phyloP scores from a whole-genome alignment of 2,797 vertebrate species.

The Chiroxiphia lanceolata region DNA sequence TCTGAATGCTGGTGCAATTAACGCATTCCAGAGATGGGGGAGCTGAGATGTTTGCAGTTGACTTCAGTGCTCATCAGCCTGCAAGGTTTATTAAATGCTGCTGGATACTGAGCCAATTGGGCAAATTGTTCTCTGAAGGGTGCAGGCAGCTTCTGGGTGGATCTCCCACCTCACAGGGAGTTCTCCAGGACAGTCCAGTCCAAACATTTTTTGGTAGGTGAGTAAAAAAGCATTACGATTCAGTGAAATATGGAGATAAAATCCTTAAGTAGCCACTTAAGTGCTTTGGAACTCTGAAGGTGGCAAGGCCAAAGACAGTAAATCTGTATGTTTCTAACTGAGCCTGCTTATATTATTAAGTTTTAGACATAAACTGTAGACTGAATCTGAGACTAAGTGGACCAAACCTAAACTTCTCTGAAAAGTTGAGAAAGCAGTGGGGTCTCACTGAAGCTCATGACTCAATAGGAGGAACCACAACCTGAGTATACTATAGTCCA shows the following conservation, averaged over 20 bases:
- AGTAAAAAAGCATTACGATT: background rate
- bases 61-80: background rate
- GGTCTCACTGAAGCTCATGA: background rate
- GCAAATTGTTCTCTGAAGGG: rapidly evolving
- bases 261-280: background rate
- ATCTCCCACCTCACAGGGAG: too few species aligned
- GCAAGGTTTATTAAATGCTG: background rate
- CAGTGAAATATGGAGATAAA: background rate
- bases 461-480: background rate
- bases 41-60: background rate
- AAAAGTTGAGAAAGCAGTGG: background rate
- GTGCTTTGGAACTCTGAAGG: background rate
- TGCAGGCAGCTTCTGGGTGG: background rate
- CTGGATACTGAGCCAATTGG: background rate
- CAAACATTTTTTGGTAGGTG: background rate
- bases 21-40: background rate
- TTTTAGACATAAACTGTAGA: background rate
- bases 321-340: background rate
- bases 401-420: background rate
- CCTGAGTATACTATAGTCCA: background rate
- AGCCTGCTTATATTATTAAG: background rate
- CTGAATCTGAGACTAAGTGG: background rate
- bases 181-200: background rate
- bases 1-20: background rate
- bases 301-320: background rate